These are phyloP conservation scores for Sarcophaga variegata DNA, from an alignment of 2,888 invertebrate genomes.

Conservation along the genomic window DNA sequence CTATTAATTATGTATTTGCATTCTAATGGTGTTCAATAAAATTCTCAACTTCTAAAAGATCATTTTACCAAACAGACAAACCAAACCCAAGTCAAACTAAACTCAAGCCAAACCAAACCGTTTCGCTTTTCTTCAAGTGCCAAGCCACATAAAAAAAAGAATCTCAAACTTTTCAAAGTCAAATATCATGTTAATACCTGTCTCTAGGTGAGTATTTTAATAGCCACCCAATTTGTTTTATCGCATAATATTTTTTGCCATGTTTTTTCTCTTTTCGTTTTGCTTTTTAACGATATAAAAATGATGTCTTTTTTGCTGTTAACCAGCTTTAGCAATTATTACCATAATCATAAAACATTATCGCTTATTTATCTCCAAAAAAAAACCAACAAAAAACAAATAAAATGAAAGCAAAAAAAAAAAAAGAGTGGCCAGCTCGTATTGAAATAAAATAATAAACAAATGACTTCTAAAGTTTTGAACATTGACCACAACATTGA, in stretches of 20 bases:
- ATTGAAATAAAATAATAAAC: conserved; percentile 23
- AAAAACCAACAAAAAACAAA: neutral
- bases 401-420: neutral
- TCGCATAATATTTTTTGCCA: conserved; percentile 17
- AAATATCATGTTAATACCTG: conserved; percentile 38
- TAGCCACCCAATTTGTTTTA: conserved; percentile 69
- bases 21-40: too few relatives aligned
- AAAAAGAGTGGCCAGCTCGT: neutral
- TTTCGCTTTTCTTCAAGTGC: too few relatives aligned
- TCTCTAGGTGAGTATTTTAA: conserved; percentile 39
- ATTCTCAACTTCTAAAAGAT: too few relatives aligned
- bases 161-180: too few relatives aligned
- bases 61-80: too few relatives aligned
- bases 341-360: conserved; percentile 72
- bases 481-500: conserved; percentile 61
- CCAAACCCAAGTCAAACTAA: too few relatives aligned
- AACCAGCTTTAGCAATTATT: conserved; percentile 70
- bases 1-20: too few relatives aligned
- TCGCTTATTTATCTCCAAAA: conserved; percentile 71
- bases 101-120: too few relatives aligned
- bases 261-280: too few relatives aligned
- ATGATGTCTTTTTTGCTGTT: conserved; percentile 65
- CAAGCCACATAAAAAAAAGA: too few relatives aligned
- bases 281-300: conserved; percentile 57
- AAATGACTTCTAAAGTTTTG: conserved; percentile 47